These are phyloP conservation scores for Zonitis immaculata DNA, from an alignment of 2,888 invertebrate species.

Conservation along the genomic window DNA sequence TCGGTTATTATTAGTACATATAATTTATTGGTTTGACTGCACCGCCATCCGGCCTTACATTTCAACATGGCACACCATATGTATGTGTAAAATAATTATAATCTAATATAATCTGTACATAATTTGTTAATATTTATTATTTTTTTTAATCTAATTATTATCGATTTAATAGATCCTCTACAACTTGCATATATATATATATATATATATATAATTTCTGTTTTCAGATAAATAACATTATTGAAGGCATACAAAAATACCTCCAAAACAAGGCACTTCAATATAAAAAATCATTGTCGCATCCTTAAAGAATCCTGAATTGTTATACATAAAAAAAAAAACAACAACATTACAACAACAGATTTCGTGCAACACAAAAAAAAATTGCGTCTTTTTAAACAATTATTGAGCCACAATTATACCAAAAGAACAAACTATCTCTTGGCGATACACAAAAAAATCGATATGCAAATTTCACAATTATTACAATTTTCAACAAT, in stretches of 20 bases:
- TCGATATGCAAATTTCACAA: not conserved
- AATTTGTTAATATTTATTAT: slow-evolving; percentile 38
- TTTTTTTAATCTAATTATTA: not conserved
- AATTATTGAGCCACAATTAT: not conserved
- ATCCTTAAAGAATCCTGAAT: slow-evolving; percentile 8
- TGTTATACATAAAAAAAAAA: not conserved
- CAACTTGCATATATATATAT: too few species aligned
- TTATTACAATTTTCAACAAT: not conserved
- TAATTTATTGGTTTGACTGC: slow-evolving; percentile 48
- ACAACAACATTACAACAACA: not conserved
- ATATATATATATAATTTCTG: not conserved
- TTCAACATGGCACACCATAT: slow-evolving; percentile 49
- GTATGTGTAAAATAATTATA: slow-evolving; percentile 46
- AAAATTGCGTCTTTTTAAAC: not conserved
- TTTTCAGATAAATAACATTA: slow-evolving; percentile 37
- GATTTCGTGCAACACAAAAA: not conserved
- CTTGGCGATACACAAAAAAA: not conserved
- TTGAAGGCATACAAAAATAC: slow-evolving; percentile 32
- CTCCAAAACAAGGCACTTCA: slow-evolving; percentile 41
- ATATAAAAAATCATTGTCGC: slow-evolving; percentile 34
- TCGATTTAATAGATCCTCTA: slow-evolving; percentile 39
- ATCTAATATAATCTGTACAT: slow-evolving; percentile 36
- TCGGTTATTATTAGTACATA: slow-evolving; percentile 45
- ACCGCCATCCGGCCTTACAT: slow-evolving; percentile 44
- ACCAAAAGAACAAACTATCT: not conserved